A percentile compares a stretch with the other conserved stretches of the same genome.
These are phyloP conservation scores for Urocolius indicus DNA, from an alignment of 2,113 vertebrate species.

Conservation along the genomic window DNA sequence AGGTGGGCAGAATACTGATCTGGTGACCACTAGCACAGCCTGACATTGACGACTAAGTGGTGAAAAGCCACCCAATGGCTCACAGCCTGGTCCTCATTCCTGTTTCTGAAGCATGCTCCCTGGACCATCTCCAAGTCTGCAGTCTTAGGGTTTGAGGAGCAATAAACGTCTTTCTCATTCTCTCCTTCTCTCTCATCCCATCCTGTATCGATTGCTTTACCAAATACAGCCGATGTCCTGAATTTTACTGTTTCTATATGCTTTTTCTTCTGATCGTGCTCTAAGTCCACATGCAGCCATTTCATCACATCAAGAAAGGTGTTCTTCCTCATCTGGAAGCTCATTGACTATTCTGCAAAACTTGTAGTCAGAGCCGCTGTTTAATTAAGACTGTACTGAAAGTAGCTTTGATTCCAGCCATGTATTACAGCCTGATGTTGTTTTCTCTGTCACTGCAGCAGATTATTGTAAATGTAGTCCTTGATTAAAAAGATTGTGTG, in stretches of 20 bases:
- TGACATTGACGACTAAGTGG: not conserved
- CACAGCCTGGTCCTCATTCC: not conserved
- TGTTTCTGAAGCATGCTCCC: fast-evolving
- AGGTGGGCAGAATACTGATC: not conserved
- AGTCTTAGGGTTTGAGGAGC: not conserved
- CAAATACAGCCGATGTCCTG: not conserved
- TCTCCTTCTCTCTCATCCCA: not conserved
- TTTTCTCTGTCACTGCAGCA: slow-evolving; percentile 21
- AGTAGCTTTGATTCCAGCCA: slow-evolving; percentile 35
- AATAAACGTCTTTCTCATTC: not conserved
- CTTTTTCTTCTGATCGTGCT: not conserved
- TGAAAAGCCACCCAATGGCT: not conserved
- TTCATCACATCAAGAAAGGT: not conserved
- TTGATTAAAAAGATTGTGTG: slow-evolving; percentile 53
- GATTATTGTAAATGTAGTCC: slow-evolving; percentile 26
- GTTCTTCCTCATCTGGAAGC: slow-evolving; percentile 12
- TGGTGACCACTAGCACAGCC: not conserved
- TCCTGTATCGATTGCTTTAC: not conserved
- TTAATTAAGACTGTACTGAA: slow-evolving; percentile 58
- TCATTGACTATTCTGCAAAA: slow-evolving; percentile 18
- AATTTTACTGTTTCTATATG: not conserved
- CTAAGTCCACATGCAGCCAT: not conserved
- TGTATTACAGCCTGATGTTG: slow-evolving; percentile 27
- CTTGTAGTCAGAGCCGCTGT: not conserved
- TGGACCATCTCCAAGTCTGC: not conserved